A percentile compares a stretch with the other conserved stretches of the same genome.
These are phyloP conservation scores for Pseudotriccus pelzelni DNA, from an alignment of 2,797 vertebrate genomes.

Conservation along the genomic window DNA sequence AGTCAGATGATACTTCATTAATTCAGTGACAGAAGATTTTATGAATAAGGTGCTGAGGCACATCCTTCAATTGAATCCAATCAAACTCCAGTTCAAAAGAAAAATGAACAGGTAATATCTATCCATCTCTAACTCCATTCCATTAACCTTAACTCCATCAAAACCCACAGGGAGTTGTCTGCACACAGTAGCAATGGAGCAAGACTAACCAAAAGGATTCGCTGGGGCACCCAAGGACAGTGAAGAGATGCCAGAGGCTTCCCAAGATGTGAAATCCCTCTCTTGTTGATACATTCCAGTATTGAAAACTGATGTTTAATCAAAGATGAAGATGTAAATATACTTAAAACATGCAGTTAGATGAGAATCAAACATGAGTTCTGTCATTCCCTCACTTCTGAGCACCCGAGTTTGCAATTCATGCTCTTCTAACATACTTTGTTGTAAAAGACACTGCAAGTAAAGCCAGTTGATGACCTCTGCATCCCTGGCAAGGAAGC, in stretches of 20 bases:
- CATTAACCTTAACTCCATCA: background rate
- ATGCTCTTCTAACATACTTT: background rate
- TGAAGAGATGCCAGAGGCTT: background rate
- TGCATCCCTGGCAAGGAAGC: background rate
- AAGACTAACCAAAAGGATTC: background rate
- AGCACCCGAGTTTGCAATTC: background rate
- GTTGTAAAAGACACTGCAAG: background rate
- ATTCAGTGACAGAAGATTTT: background rate
- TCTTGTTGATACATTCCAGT: rapidly evolving
- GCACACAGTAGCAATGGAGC: background rate
- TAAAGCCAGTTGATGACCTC: background rate
- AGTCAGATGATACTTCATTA: background rate
- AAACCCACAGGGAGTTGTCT: background rate
- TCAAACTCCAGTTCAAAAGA: background rate
- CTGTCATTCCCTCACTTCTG: background rate
- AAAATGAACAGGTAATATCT: background rate
- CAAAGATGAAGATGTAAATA: background rate
- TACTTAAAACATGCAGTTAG: background rate
- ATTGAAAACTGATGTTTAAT: background rate
- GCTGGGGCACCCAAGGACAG: background rate
- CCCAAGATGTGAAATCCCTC: background rate
- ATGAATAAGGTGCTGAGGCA: background rate
- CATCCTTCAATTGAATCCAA: background rate
- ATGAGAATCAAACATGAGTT: background rate
- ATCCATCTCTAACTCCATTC: background rate